A percentile compares a stretch with the other conserved stretches of the same genome.
Conservation (phyloP, 2,113 vertebrate genomes). For the Bombycilla garrulus region DNA sequence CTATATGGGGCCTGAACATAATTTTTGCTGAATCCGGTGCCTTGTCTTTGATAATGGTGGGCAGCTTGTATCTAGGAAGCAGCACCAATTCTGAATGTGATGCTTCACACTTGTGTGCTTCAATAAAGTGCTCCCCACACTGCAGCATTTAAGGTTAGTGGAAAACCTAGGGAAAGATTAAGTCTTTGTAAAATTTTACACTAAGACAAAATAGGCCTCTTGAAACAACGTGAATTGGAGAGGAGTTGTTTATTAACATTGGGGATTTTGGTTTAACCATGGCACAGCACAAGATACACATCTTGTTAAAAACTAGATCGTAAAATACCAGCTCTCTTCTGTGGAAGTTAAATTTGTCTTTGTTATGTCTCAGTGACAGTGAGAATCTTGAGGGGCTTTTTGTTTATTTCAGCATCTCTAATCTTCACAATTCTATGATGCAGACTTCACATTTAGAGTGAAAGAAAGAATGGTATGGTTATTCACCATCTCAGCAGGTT, state of each 20-base stretch:
- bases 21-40: neutral
- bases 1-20: accelerated
- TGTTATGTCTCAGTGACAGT: neutral
- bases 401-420: neutral
- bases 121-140: neutral
- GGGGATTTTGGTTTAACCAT: neutral
- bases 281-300: accelerated
- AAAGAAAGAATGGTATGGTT: neutral
- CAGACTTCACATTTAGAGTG: neutral
- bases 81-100: neutral
- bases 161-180: neutral
- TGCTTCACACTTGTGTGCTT: too few species aligned
- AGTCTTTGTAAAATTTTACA: neutral
- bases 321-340: neutral
- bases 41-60: neutral
- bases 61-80: neutral
- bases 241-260: accelerated
- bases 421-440: neutral
- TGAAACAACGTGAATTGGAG: neutral
- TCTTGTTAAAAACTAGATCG: neutral
- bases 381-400: neutral
- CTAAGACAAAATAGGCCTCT: neutral
- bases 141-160: neutral
- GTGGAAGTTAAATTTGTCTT: neutral
- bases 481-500: neutral